Conservation (phyloP, 2,888 invertebrate species). For the Cantharis rustica region DNA sequence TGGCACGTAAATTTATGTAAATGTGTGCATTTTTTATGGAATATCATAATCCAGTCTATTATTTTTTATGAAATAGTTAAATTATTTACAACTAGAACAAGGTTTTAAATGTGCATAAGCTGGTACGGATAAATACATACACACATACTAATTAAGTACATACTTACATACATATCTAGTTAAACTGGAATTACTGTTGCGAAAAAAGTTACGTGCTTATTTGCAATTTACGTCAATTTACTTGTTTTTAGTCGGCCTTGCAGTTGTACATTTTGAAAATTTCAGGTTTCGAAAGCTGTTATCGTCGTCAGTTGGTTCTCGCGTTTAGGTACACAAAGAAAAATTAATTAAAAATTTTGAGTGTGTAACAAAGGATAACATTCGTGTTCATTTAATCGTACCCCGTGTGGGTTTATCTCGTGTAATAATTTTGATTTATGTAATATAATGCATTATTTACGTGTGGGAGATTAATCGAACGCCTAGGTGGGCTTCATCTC, state of each 20-base stretch:
- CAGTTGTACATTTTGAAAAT: not conserved
- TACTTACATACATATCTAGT: not conserved
- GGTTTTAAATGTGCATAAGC: not conserved
- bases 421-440: too few relatives aligned
- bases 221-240: not conserved
- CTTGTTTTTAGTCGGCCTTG: not conserved
- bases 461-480: too few relatives aligned
- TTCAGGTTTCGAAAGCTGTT: not conserved
- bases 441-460: too few relatives aligned
- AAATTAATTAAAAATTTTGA: not conserved
- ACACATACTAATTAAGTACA: not conserved
- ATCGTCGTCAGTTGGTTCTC: not conserved
- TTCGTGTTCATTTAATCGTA: too few relatives aligned
- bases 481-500: not conserved
- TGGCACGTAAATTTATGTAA: too few relatives aligned
- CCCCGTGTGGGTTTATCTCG: too few relatives aligned
- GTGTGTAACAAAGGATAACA: not conserved
- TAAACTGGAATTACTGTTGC: not conserved
- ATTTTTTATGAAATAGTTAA: too few relatives aligned
- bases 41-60: too few relatives aligned
- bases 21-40: too few relatives aligned
- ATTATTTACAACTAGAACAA: not conserved
- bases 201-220: not conserved
- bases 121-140: not conserved
- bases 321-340: not conserved